A percentile compares a stretch with the other conserved stretches of the same genome.
These are phyloP conservation scores for Agrochola circellaris DNA, from an alignment of 2,888 invertebrate species.

Conservation along the genomic window DNA sequence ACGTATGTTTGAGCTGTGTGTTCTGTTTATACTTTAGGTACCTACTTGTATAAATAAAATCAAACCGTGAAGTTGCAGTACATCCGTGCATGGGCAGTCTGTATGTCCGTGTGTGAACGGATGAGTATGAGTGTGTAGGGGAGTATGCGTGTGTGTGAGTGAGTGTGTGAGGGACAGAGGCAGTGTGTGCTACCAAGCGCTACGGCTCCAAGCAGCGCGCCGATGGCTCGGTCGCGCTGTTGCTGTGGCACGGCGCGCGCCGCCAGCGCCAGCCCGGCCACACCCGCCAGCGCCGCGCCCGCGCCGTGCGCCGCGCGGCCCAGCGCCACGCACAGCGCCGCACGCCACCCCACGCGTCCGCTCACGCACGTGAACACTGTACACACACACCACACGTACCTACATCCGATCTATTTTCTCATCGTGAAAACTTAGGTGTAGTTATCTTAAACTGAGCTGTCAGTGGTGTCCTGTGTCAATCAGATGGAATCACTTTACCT, in stretches of 20 bases:
- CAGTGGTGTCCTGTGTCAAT: too few relatives aligned
- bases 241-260: conserved; percentile 73
- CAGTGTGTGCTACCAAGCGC: conserved; percentile 74
- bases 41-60: background rate
- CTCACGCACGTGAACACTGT: conserved; percentile 65
- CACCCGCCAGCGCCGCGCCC: conserved; percentile 80
- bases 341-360: conserved; percentile 62
- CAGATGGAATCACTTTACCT: too few relatives aligned
- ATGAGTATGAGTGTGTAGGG: background rate
- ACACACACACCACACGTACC: conserved; percentile 8
- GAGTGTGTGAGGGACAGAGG: background rate
- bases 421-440: too few relatives aligned
- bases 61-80: too few relatives aligned
- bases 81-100: background rate
- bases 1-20: background rate
- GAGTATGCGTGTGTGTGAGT: too few relatives aligned
- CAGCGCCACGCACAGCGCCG: conserved; percentile 70
- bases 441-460: too few relatives aligned
- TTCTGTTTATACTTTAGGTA: background rate
- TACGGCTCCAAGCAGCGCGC: conserved; percentile 83
- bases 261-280: conserved; percentile 82
- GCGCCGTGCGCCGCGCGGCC: conserved; percentile 80
- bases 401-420: too few relatives aligned
- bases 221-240: conserved; percentile 73
- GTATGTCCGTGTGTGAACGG: too few relatives aligned